Evolutionary conservation across 1,140 invertebrate genomes (phyloP), one percentile per base, ranked within the genome.

Genomic region (Danaus melanippus): DNA sequence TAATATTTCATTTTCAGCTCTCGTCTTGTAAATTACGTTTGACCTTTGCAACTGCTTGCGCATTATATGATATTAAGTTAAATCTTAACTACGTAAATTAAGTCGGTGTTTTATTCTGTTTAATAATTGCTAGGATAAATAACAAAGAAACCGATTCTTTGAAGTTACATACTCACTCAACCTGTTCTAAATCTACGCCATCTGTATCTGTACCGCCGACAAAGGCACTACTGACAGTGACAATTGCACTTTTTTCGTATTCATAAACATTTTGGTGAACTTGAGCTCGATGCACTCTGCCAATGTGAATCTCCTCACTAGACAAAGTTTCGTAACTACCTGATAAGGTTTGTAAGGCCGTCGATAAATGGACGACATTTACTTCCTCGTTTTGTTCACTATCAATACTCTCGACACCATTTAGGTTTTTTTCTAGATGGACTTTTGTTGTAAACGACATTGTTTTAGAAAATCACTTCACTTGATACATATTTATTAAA

Each of bases 371-470:
- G 46, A 50, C 41, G 43, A 52, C 53, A 50, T 54, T 39, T 39
- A 59, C 45, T 53, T 61, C 61, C 52, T 49, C 52, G 15, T 63
- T 61, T 58, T 62, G 54, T 69, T 69, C 62, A 60, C 42, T 42
- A 46, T 48, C 21, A 51, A 10, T 12, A 46, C 54, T 47, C 21
- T 52, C 39, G 10, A 9, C 9, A 47, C 41, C 15, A 46, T 51
- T 17, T 15, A 40, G 9, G 9, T 43, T 50, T 21, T 17, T 39
- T 46, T 71, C 68, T 9, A 68, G 56, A 40, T 60, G 39, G 44
- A 44, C 56, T 61, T 72, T 79, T 11, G 55, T 66, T 45, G 56
- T 61, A 46, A 71, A 74, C 39, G 66, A 76, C 49, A 58, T 62
- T 58, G 58, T 50, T 64, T 17, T 71, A 65, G 32, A 70, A 71